phyloP scores from a whole-genome alignment of 2,888 invertebrate genomes.

The Hipparchia semele region DNA sequence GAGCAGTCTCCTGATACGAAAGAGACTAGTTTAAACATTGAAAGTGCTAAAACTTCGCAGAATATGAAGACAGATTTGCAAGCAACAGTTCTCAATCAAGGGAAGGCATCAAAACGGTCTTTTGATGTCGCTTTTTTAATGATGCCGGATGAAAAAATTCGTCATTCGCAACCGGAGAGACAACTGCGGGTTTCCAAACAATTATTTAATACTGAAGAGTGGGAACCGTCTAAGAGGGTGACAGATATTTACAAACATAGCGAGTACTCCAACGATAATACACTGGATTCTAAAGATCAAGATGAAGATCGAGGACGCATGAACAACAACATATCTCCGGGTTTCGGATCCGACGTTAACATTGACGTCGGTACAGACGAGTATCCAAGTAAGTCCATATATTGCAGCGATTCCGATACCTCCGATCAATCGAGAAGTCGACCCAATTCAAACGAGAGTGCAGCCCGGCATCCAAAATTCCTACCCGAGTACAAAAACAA shows the following conservation, averaged over 20 bases:
- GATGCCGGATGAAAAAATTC: constrained; percentile 92
- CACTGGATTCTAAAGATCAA: constrained; percentile 65
- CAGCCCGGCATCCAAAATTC: constrained; percentile 78
- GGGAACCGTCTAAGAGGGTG: constrained; percentile 69
- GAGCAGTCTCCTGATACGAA: constrained; percentile 76
- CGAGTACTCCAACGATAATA: constrained; percentile 68
- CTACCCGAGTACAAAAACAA: constrained; percentile 81
- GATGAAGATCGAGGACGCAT: constrained; percentile 71
- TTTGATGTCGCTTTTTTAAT: constrained; percentile 96
- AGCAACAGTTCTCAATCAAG: constrained; percentile 61
- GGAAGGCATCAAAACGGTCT: constrained; percentile 87
- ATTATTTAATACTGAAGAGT: constrained; percentile 76
- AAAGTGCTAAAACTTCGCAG: constrained; percentile 79
- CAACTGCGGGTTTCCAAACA: constrained; percentile 80
- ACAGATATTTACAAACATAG: constrained; percentile 74
- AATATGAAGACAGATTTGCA: constrained; percentile 68
- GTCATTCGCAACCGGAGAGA: constrained; percentile 84
- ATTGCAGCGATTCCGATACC: constrained; percentile 79
- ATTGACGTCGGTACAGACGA: constrained; percentile 81
- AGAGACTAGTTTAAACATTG: constrained; percentile 70
- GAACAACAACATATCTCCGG: constrained; percentile 76
- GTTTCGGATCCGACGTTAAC: constrained; percentile 76
- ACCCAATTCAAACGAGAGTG: constrained; percentile 81
- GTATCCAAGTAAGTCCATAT: constrained; percentile 74
- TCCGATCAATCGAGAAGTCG: constrained; percentile 78